Conservation (phyloP, 2,113 vertebrate genomes). For the Myotis davidii region DNA sequence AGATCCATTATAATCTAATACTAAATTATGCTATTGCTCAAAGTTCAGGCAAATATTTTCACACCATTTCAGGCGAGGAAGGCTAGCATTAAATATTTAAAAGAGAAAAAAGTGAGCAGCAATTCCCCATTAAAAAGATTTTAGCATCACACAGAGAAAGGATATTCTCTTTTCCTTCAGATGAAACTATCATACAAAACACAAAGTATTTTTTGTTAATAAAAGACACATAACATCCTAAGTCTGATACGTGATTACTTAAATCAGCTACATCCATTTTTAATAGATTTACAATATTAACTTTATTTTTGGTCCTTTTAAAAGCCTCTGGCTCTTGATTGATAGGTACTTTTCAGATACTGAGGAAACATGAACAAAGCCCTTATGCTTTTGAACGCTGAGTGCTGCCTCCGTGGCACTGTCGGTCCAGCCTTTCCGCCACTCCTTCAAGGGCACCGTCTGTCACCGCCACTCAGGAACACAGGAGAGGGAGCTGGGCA, state of each 20-base stretch:
- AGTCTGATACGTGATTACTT: neutral
- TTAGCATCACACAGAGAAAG: neutral
- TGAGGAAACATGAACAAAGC: neutral
- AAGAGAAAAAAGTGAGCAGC: neutral
- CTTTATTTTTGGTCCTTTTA: neutral
- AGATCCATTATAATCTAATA: neutral
- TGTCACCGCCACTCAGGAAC: conserved; percentile 6
- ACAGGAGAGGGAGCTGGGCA: neutral
- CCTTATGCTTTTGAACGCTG: neutral
- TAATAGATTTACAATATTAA: neutral
- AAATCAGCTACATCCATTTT: neutral
- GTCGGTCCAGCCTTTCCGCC: conserved; percentile 21
- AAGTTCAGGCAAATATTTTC: neutral
- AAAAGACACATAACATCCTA: neutral
- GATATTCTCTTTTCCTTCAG: neutral
- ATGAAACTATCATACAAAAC: conserved; percentile 2
- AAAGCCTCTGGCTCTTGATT: neutral
- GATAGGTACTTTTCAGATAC: neutral
- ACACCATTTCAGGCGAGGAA: neutral
- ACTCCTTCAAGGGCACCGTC: neutral
- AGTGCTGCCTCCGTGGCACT: neutral
- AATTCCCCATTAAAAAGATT: neutral
- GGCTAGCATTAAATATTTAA: neutral
- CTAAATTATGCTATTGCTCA: neutral
- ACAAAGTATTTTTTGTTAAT: neutral